A percentile compares a stretch with the other conserved stretches of the same genome.
Evolutionary conservation across 2,888 invertebrate genomes (phyloP).

Genomic region (Sinohyriopsis cumingii): DNA sequence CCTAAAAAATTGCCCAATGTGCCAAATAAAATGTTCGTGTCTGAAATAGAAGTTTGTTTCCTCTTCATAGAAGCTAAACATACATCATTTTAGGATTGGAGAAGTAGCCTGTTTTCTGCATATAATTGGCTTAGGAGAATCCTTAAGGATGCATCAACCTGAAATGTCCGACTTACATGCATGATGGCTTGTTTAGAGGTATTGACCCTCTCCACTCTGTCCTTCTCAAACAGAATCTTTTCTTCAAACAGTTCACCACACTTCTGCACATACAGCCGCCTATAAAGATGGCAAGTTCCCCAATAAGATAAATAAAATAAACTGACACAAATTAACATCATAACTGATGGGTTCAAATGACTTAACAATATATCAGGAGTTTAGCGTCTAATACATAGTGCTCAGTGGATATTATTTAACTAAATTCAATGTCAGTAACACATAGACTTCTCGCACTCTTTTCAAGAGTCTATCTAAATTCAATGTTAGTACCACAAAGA

Average conservation of each 20-base stretch:
- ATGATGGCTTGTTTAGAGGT: conserved; percentile 63
- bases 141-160: background rate
- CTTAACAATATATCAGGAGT: too few species aligned
- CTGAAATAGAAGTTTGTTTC: background rate
- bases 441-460: too few species aligned
- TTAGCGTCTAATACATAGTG: too few species aligned
- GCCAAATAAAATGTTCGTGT: too few species aligned
- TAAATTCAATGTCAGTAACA: too few species aligned
- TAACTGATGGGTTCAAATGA: too few species aligned
- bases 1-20: too few species aligned
- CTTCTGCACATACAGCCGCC: conserved; percentile 65
- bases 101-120: background rate
- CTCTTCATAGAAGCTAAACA: background rate
- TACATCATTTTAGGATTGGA: background rate
- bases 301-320: background rate
- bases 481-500: too few species aligned
- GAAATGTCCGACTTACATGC: conserved; percentile 51
- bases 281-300: conserved; percentile 18
- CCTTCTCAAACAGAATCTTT: conserved; percentile 52
- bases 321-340: too few species aligned
- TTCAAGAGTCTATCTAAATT: too few species aligned
- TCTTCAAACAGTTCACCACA: conserved; percentile 68
- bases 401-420: too few species aligned
- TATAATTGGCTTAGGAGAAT: too few species aligned
- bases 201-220: conserved; percentile 50